Evolutionary conservation across 2,888 invertebrate species (phyloP), one percentile per base, ranked within the genome.

Genomic region (Ornithoptera priamus): DNA sequence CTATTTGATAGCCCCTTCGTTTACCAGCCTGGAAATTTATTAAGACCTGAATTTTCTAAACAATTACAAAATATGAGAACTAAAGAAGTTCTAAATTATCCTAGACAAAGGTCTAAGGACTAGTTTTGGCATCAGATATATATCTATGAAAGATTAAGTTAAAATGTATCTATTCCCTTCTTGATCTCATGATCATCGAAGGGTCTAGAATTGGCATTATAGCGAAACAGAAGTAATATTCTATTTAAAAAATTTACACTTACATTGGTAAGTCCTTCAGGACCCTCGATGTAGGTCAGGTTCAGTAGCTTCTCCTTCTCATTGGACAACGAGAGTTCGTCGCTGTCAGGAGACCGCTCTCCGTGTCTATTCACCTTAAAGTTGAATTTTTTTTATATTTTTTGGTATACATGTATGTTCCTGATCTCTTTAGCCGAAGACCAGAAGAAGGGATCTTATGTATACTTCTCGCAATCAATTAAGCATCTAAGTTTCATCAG

Each of bases 281-380:
- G 79, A 0, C 92, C 92, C 67, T 91, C 90, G 1, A 88, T 77
- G 46, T 78, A 77, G 0, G 87, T 90, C 0, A 87, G 62, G 50
- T 89, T 87, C 46, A 67, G 76, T 8, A 91, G 75, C 68, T 77
- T 76, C 8, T 86, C 86, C 65, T 84, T 79, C 64, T 86, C 81
- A 59, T 88, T 80, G 0, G 91, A 89, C 0, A 92, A 76, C 0
- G 89, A 87, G 8, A 88, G 77, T 69, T 92, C 92, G 46, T 90
- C 92, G 0, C 80, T 77, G 75, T 91, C 92, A 0, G 92, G 92
- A 0, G 89, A 76, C 63, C 92, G 78, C 68, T 92, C 92, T 6
- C 92, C 92, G 64, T 92, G 92, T 67, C 92, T 80, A 78, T 90
- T 86, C 0, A 92, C 76, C 92, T 92, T 67, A 68, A 64, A 67